phyloP scores from a whole-genome alignment of 2,888 invertebrate species.

The Agrilus mali region DNA sequence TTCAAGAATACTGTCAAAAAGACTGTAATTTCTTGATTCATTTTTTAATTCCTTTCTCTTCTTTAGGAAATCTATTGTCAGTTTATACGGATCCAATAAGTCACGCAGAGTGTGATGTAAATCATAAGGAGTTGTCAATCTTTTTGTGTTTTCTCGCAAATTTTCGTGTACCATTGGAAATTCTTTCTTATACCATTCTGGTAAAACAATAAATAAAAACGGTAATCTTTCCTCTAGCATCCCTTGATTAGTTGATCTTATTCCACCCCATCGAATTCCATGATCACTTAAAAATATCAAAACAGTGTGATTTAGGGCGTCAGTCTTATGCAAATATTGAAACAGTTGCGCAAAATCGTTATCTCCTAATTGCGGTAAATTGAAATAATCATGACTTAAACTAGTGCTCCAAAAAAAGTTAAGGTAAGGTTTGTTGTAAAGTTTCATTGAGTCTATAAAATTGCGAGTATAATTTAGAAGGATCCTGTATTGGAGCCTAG shows the following conservation, averaged over 20 bases:
- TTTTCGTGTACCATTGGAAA: slow-evolving; percentile 51
- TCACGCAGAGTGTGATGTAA: slow-evolving; percentile 67
- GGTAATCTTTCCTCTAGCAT: slow-evolving; percentile 81
- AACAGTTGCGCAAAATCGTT: slow-evolving; percentile 47
- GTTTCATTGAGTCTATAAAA: slow-evolving; percentile 45
- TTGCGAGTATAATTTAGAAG: slow-evolving; percentile 58
- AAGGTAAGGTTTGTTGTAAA: slow-evolving; percentile 52
- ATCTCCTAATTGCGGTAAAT: slow-evolving; percentile 66
- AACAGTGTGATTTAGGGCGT: slow-evolving; percentile 52
- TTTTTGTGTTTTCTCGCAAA: slow-evolving; percentile 49
- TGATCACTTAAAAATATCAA: slow-evolving; percentile 74
- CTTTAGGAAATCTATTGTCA: slow-evolving; percentile 32
- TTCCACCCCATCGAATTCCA: slow-evolving; percentile 77
- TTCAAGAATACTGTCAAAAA: slow-evolving; percentile 60
- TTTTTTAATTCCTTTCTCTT: slow-evolving; percentile 25
- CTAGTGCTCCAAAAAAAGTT: slow-evolving; percentile 77
- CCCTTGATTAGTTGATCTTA: slow-evolving; percentile 73
- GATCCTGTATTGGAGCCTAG: slow-evolving; percentile 53
- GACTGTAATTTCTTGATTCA: slow-evolving; percentile 51
- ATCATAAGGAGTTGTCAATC: slow-evolving; percentile 77
- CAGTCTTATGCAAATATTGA: slow-evolving; percentile 35
- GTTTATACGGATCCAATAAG: slow-evolving; percentile 41
- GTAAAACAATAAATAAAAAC: slow-evolving; percentile 60
- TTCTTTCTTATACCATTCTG: slow-evolving; percentile 52
- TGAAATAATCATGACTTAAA: slow-evolving; percentile 74